Percentiles rank a stretch among this genome's conserved stretches.
phyloP scores from a whole-genome alignment of 2,113 vertebrate species.

The Accipiter cooperii region DNA sequence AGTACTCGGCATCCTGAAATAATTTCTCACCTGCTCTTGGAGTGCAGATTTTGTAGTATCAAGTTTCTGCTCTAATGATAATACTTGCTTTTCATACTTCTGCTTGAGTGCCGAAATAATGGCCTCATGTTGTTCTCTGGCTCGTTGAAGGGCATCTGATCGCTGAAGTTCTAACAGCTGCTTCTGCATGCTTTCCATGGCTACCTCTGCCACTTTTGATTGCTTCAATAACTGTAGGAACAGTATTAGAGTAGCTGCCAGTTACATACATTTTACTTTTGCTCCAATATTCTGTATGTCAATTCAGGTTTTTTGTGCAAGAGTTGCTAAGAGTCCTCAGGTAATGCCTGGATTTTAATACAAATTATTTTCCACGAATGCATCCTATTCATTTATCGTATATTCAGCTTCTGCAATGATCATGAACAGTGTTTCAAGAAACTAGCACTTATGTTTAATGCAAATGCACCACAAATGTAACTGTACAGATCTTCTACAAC shows the following conservation, averaged over 20 bases:
- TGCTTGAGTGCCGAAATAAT: constrained; percentile 77
- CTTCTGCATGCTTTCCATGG: constrained; percentile 88
- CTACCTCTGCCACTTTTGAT: constrained; percentile 81
- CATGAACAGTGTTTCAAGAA: not conserved
- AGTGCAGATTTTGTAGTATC: constrained; percentile 74
- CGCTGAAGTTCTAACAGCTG: constrained; percentile 86
- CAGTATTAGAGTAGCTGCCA: not conserved
- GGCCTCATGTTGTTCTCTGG: constrained; percentile 84
- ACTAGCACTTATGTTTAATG: not conserved
- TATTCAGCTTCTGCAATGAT: not conserved
- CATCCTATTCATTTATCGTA: not conserved
- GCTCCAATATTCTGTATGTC: not conserved
- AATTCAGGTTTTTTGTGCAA: not conserved
- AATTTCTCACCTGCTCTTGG: constrained; percentile 80
- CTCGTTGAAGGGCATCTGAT: constrained; percentile 85
- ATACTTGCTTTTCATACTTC: constrained; percentile 80
- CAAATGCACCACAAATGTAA: not conserved
- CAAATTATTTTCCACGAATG: not conserved
- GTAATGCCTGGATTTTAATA: not conserved
- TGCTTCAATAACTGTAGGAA: constrained; percentile 80
- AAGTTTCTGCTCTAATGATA: constrained; percentile 79
- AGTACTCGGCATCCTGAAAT: not conserved
- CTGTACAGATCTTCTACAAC: not conserved
- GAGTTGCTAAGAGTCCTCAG: not conserved
- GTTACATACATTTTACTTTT: not conserved